phyloP scores from a whole-genome alignment of 1,140 invertebrate genomes.

The Agrilus planipennis region DNA sequence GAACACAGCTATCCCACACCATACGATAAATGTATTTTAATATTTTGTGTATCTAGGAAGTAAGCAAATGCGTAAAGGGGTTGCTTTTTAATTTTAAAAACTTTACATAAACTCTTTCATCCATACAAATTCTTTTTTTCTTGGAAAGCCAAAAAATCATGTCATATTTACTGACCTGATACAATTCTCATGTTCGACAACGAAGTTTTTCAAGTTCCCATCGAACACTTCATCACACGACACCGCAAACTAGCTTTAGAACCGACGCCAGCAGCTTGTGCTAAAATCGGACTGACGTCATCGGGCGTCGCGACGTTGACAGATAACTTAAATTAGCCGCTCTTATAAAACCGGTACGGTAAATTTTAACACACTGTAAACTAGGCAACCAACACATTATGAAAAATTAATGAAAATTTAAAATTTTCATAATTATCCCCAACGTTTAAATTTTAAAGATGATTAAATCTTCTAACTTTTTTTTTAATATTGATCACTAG shows the following conservation, averaged over 20 bases:
- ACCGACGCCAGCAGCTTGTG: neutral
- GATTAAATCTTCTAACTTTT: neutral
- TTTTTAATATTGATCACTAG: too few relatives aligned
- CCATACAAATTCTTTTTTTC: neutral
- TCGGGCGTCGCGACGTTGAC: neutral
- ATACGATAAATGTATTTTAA: neutral
- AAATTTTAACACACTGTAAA: too few relatives aligned
- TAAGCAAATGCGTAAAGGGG: neutral
- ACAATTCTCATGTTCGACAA: conserved; percentile 11
- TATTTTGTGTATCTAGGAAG: neutral
- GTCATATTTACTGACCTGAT: conserved; percentile 5
- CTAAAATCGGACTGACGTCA: neutral
- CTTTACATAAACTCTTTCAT: neutral
- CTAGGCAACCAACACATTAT: too few relatives aligned
- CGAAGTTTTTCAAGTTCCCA: conserved; percentile 8
- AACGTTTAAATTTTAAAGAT: neutral
- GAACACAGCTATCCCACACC: neutral
- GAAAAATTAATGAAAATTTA: too few relatives aligned
- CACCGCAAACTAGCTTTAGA: neutral
- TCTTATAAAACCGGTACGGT: too few relatives aligned
- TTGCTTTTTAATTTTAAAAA: neutral
- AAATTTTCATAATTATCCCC: neutral
- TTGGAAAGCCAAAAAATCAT: neutral
- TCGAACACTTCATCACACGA: neutral
- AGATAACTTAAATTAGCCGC: neutral